These are phyloP conservation scores for Clitarchus hookeri DNA, from an alignment of 2,888 invertebrate genomes.

Conservation along the genomic window DNA sequence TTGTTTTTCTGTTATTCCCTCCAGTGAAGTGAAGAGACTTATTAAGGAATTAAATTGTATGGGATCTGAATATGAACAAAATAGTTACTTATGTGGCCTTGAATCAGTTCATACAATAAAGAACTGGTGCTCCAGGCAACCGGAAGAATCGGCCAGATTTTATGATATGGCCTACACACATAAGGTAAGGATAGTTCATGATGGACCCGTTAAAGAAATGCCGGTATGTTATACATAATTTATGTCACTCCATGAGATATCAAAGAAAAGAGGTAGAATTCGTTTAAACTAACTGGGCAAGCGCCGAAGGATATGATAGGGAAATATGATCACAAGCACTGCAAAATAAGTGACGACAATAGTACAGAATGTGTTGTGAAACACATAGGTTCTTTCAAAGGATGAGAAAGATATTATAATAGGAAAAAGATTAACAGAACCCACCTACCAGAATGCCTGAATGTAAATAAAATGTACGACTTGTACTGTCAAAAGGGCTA, in stretches of 20 bases:
- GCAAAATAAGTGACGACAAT: background rate
- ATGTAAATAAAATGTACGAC: background rate
- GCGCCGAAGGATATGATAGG: background rate
- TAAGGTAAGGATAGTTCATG: background rate
- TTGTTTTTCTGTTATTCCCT: background rate
- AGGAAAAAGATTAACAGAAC: constrained; percentile 3
- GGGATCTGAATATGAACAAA: background rate
- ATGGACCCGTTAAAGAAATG: background rate
- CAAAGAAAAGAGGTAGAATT: background rate
- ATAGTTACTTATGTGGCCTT: background rate
- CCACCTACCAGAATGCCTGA: background rate
- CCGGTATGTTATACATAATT: background rate
- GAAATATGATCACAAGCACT: background rate
- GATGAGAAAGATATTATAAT: background rate
- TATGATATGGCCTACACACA: background rate
- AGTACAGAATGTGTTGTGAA: background rate
- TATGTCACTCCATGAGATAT: background rate
- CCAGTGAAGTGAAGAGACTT: background rate
- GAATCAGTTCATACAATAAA: background rate
- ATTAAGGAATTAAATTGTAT: background rate
- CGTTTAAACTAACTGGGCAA: background rate
- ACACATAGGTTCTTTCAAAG: background rate
- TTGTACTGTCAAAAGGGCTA: no score
- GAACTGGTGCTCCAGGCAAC: background rate
- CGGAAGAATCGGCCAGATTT: background rate